phyloP scores from a whole-genome alignment of 2,797 vertebrate species.

The Rhadinocentrus ornatus region DNA sequence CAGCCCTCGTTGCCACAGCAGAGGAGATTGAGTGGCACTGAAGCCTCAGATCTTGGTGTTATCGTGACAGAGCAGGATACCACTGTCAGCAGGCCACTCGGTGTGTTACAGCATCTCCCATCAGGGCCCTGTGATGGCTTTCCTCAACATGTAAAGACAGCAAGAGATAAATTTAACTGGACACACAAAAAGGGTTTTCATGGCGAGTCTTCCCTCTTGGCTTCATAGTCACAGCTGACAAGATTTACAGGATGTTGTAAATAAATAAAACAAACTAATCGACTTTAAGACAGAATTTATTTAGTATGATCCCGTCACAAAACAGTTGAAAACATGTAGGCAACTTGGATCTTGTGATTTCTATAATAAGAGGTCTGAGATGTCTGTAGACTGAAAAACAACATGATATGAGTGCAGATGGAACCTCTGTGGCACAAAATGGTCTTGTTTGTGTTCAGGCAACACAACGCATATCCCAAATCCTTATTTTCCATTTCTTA shows the following conservation, averaged over 20 bases:
- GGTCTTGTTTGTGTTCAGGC: background rate
- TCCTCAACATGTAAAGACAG: conserved; percentile 16
- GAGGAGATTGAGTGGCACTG: conserved; percentile 20
- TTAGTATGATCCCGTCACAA: background rate
- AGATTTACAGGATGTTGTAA: conserved; percentile 31
- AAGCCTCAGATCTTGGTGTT: conserved; percentile 40
- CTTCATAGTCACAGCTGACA: conserved; percentile 27
- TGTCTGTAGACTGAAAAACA: conserved; percentile 5
- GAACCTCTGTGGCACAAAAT: background rate
- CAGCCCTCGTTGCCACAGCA: conserved; percentile 10
- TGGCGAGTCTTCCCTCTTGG: background rate
- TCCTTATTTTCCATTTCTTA: background rate
- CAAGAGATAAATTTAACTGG: conserved; percentile 34
- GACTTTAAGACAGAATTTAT: background rate
- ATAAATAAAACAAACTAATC: conserved; percentile 3
- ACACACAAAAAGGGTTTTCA: conserved; percentile 27
- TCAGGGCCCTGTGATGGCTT: conserved; percentile 7
- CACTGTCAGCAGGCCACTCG: conserved; percentile 30
- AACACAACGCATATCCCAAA: background rate
- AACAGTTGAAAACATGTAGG: conserved; percentile 1
- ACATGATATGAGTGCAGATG: background rate
- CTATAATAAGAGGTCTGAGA: background rate
- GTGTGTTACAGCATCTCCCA: background rate
- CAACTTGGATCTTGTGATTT: background rate
- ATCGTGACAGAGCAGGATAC: conserved; percentile 48